A percentile compares a stretch with the other conserved stretches of the same genome.
phyloP scores from a whole-genome alignment of 2,797 vertebrate species.

The Lacerta agilis region DNA sequence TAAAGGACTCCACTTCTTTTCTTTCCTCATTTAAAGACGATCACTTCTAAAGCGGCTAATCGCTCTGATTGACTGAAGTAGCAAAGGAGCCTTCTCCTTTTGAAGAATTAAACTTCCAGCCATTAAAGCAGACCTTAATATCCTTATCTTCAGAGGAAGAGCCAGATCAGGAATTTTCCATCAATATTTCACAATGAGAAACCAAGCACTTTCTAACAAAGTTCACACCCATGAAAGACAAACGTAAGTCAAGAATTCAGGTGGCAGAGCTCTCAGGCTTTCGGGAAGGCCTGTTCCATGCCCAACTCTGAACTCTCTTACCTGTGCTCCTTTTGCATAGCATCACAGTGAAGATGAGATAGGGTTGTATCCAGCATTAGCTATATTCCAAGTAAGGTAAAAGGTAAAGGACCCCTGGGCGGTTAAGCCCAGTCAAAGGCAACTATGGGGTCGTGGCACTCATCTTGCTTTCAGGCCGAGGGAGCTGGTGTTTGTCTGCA shows the following conservation, averaged over 20 bases:
- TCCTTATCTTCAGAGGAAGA: slow-evolving; percentile 26
- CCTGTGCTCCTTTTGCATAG: neutral
- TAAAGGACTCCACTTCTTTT: slow-evolving; percentile 5
- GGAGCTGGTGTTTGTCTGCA: fast-evolving
- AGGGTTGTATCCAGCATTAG: no score
- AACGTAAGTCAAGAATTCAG: neutral
- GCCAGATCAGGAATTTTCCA: slow-evolving; percentile 3
- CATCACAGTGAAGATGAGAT: no score
- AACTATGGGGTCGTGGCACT: no score
- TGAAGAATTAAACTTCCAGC: slow-evolving; percentile 29
- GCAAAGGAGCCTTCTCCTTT: slow-evolving; percentile 19
- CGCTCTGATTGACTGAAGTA: slow-evolving; percentile 4
- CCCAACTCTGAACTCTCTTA: neutral
- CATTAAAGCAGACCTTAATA: slow-evolving; percentile 28
- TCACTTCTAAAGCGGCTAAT: slow-evolving; percentile 24
- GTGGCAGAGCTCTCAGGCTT: no score
- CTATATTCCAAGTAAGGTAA: no score
- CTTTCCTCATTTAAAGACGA: slow-evolving; percentile 21
- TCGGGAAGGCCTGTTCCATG: neutral
- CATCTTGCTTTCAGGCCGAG: no score
- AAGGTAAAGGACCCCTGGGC: no score
- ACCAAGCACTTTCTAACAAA: neutral
- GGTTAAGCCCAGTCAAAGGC: no score
- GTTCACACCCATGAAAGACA: neutral
- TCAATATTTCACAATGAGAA: slow-evolving; percentile 19